These are phyloP conservation scores for Xenopus borealis DNA, from an alignment of 2,113 vertebrate species.

Conservation along the genomic window DNA sequence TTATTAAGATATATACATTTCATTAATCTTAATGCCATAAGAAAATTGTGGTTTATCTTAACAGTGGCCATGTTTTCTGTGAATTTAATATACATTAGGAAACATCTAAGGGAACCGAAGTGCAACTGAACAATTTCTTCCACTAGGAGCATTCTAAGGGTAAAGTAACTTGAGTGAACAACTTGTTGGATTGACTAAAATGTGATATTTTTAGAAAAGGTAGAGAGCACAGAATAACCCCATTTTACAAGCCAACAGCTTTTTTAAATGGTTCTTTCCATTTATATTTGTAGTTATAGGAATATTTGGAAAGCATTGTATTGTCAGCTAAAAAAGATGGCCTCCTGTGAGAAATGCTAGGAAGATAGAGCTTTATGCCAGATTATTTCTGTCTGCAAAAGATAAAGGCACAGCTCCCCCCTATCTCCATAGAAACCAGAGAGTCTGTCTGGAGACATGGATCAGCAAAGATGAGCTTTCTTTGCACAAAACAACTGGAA, in stretches of 20 bases:
- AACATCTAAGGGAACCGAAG: too few species aligned
- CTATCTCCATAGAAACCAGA: constrained; percentile 15
- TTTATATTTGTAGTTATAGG: neutral
- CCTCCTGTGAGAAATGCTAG: constrained; percentile 1
- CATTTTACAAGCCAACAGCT: neutral
- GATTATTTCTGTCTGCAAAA: constrained; percentile 13
- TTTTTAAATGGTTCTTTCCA: constrained; percentile 5
- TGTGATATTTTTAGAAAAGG: neutral
- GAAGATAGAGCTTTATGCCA: constrained; percentile 8
- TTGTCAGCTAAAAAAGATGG: constrained; percentile 19
- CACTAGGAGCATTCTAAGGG: too few species aligned
- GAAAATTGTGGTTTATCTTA: too few species aligned
- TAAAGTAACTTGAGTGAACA: too few species aligned
- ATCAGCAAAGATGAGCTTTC: neutral
- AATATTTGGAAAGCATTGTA: neutral
- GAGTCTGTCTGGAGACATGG: constrained; percentile 18
- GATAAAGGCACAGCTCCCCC: neutral
- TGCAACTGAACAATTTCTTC: too few species aligned
- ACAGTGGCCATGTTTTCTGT: too few species aligned
- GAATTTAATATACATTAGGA: too few species aligned
- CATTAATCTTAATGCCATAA: too few species aligned
- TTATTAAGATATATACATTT: too few species aligned
- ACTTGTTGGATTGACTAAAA: too few species aligned
- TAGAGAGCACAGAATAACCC: neutral
- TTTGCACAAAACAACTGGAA: neutral